Base-by-base conservation (phyloP, 2,797 vertebrate species). In the Steatocranus sp. region DNA sequence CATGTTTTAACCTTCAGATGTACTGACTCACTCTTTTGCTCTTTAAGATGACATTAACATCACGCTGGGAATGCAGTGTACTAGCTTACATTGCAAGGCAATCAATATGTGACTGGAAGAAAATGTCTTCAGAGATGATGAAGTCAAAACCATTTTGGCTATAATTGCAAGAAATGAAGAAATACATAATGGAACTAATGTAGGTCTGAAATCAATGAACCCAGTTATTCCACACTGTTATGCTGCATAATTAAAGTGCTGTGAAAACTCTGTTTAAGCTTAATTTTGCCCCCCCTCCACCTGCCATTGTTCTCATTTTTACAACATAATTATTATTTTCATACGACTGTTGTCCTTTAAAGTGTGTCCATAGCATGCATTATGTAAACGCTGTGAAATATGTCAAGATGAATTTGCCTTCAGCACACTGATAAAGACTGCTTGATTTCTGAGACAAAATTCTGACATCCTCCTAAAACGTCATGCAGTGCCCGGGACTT, bases 161-260 rank as follows among this genome's bases (percentile, higher is more conserved):
- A 5, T 80, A 36, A 66, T 58, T 11, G 2, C 8, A 36, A 18
- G 48, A 78, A 80, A 20, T 73, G 2, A 8, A 73, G 23, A 20
- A 78, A 76, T 70, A 53, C n/a, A 63, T 1, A 41, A 5, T 78
- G 66, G n/a, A 53, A 82, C 18, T 81, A 30, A 32, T 63, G 8
- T 36, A 11, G 10, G 36, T 70, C 34, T 70, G 3, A 43, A 70
- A 70, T 68, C 36, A 25, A 25, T 68, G 14, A 17, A 77, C 38
- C 86, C 79, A 85, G 51, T 90, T 84, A 88, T 83, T 83, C 36
- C 80, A 75, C 36, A 76, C 77, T 70, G 85, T 81, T 18, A 75
- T 56, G 70, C 63, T 58, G 73, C 83, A 70, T 41, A 83, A 61
- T 81, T 17, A 82, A 86, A 75, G 41, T 79, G 85, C 53, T 23